Percentiles rank a stretch among this genome's conserved stretches.
Evolutionary conservation across 2,888 invertebrate genomes (phyloP).

Genomic region (Lutraria lutraria): DNA sequence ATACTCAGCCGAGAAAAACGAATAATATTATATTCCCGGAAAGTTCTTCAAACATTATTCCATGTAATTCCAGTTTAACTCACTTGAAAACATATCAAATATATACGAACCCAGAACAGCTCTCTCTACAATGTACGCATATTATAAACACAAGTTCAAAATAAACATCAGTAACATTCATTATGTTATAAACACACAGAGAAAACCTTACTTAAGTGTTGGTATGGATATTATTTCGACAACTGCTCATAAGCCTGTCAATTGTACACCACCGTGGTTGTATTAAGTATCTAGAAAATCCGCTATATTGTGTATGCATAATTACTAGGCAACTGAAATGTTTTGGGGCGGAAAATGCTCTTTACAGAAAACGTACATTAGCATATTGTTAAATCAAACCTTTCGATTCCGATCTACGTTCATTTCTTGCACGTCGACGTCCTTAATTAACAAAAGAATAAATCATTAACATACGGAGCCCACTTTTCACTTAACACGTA

Average conservation of each 20-base stretch:
- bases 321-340: background rate
- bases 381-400: background rate
- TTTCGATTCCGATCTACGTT: background rate
- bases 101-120: background rate
- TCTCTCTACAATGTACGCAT: no score
- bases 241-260: background rate
- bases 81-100: slow-evolving; percentile 4
- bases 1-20: background rate
- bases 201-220: slow-evolving; percentile 3
- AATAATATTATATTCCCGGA: background rate
- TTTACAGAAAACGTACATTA: background rate
- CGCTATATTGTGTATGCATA: slow-evolving; percentile 6
- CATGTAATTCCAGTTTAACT: background rate
- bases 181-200: background rate
- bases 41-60: background rate
- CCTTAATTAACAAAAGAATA: background rate
- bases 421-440: background rate
- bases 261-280: background rate
- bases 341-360: background rate
- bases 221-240: background rate
- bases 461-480: no score
- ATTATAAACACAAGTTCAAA: background rate
- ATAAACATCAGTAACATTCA: background rate
- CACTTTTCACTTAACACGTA: no score
- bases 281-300: background rate